A percentile compares a stretch with the other conserved stretches of the same genome.
These are phyloP conservation scores for Nothoprocta pentlandii DNA, from an alignment of 2,113 vertebrate genomes.

Conservation along the genomic window DNA sequence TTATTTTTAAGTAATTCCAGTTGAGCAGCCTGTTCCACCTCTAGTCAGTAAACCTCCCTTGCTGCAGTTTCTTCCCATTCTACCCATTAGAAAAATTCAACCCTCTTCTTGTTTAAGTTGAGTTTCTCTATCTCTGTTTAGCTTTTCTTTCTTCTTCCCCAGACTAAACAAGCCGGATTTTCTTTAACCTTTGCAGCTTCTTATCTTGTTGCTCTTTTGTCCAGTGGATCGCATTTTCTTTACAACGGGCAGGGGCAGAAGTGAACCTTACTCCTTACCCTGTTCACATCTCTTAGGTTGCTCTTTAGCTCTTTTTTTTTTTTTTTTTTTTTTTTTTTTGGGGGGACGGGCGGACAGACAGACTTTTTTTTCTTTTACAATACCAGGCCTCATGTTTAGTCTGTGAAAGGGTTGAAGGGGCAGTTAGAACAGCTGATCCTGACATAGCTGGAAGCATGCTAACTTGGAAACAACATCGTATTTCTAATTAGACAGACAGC, in stretches of 20 bases:
- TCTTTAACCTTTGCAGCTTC: accelerated
- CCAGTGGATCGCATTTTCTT: accelerated
- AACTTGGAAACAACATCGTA: accelerated
- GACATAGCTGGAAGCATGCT: neutral
- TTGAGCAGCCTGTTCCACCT: neutral
- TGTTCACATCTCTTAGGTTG: accelerated
- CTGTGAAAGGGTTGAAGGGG: accelerated
- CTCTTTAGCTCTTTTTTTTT: accelerated
- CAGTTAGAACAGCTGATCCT: neutral
- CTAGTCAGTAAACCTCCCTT: neutral
- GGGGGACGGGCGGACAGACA: too few relatives aligned
- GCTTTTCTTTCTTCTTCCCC: neutral
- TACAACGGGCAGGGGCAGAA: accelerated
- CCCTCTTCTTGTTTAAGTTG: neutral
- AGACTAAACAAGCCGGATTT: neutral
- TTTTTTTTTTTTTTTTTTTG: neutral
- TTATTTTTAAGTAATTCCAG: neutral
- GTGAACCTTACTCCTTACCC: accelerated
- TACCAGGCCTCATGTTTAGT: accelerated
- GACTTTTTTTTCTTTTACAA: too few relatives aligned
- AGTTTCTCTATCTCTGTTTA: neutral
- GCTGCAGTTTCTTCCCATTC: neutral
- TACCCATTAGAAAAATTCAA: neutral
- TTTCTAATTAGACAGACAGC: neutral
- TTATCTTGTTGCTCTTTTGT: accelerated